Evolutionary conservation across 23 tunicate species (phyloP).

Genomic region (Phallusia fumigata): DNA sequence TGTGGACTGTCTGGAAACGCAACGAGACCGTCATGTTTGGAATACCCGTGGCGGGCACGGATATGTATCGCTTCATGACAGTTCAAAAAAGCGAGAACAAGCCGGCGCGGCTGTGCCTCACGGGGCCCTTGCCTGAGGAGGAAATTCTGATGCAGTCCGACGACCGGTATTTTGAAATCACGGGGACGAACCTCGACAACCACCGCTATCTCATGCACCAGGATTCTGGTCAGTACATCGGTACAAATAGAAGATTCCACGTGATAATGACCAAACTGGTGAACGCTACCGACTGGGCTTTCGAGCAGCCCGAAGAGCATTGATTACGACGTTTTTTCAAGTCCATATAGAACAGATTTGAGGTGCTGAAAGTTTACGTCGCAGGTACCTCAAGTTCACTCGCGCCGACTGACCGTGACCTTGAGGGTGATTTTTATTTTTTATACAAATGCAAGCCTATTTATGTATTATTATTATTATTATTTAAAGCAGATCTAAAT

Average conservation of each 20-base stretch:
- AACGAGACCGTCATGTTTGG: slow-evolving; percentile 10
- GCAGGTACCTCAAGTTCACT: neutral
- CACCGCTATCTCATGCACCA: no score
- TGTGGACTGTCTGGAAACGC: neutral
- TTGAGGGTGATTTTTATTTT: neutral
- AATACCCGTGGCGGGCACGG: neutral
- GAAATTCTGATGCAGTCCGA: neutral
- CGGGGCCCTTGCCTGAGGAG: neutral
- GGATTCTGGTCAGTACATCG: neutral
- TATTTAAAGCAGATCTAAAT: slow-evolving; percentile 4
- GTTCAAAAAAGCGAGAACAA: neutral
- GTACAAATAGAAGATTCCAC: neutral
- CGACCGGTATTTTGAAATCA: neutral
- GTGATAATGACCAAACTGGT: neutral
- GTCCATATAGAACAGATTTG: neutral
- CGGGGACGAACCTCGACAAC: neutral
- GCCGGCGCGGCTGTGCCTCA: neutral
- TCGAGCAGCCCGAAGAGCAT: neutral
- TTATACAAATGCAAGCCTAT: slow-evolving; percentile 3
- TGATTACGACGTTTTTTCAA: neutral
- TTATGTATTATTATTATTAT: neutral
- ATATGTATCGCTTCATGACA: neutral
- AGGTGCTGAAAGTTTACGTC: slow-evolving; percentile 6
- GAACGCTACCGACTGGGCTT: neutral
- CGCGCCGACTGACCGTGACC: neutral